Conservation (phyloP, 53 echinoderm and acorn worm genomes). For the Paracentrotus lividus region DNA sequence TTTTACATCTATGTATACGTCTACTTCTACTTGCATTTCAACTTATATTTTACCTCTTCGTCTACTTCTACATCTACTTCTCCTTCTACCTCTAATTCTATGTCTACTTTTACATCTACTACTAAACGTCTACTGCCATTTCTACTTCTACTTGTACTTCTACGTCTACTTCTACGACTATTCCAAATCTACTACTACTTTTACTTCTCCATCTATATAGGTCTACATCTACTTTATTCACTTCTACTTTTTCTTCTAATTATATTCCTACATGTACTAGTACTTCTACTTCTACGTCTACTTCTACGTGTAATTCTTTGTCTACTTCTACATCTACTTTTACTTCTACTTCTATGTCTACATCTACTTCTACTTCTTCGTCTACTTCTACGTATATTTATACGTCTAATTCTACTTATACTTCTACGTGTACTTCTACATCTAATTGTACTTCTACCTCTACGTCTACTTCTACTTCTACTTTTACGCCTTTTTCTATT, state of each 20-base stretch:
- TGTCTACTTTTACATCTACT: no score
- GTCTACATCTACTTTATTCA: background rate
- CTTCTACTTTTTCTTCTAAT: background rate
- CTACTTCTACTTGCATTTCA: no score
- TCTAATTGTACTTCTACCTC: background rate
- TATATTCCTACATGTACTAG: background rate
- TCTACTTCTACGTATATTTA: background rate
- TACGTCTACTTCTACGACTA: no score
- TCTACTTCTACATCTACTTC: no score
- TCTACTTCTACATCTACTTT: background rate
- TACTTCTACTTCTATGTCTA: background rate
- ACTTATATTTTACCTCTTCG: no score
- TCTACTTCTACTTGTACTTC: no score
- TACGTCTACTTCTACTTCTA: conserved; percentile 1
- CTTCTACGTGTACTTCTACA: background rate
- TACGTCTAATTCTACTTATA: background rate
- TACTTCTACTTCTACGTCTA: no score
- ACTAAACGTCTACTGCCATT: no score
- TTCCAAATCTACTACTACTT: background rate
- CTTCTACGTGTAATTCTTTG: background rate
- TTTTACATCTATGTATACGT: no score
- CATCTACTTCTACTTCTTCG: background rate
- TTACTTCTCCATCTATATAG: background rate
- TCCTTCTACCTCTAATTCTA: no score
- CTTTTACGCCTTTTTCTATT: conserved; percentile 35